Percentiles rank a stretch among this genome's conserved stretches.
Conservation (phyloP, 2,797 vertebrate genomes). For the Amazona finschi region DNA sequence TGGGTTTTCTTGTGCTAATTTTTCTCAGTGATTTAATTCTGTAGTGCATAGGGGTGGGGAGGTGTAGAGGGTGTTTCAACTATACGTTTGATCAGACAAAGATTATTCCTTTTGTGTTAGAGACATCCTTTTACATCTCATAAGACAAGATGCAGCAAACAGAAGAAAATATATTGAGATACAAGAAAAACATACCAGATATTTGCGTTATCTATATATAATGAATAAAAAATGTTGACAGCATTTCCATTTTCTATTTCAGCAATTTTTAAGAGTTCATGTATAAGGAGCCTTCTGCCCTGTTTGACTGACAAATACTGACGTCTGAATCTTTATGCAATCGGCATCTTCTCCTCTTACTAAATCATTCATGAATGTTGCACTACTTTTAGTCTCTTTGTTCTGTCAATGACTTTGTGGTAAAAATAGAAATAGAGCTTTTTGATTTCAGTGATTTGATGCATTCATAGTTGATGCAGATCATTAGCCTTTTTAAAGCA, state of each 20-base stretch:
- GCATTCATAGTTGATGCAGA: constrained; percentile 42
- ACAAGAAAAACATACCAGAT: background rate
- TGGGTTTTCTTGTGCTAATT: background rate
- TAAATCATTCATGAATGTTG: constrained; percentile 61
- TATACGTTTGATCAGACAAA: background rate
- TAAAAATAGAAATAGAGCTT: constrained; percentile 68
- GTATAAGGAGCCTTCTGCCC: constrained; percentile 18
- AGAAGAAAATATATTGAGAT: background rate
- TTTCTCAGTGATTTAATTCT: background rate
- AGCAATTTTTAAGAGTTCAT: background rate
- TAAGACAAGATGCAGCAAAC: background rate
- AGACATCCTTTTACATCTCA: background rate
- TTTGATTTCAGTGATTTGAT: constrained; percentile 61
- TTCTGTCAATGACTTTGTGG: constrained; percentile 63
- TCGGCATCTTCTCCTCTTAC: constrained; percentile 28
- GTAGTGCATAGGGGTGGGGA: background rate
- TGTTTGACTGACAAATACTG: constrained; percentile 10
- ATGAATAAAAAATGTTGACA: background rate
- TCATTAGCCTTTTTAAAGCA: constrained; percentile 51
- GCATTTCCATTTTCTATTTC: background rate
- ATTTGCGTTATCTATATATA: background rate
- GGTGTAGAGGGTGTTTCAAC: background rate
- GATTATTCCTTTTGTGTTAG: background rate
- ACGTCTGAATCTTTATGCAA: background rate
- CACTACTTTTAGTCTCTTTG: constrained; percentile 62